Conservation (phyloP, 2,888 invertebrate species). For the Aphrophora alni region DNA sequence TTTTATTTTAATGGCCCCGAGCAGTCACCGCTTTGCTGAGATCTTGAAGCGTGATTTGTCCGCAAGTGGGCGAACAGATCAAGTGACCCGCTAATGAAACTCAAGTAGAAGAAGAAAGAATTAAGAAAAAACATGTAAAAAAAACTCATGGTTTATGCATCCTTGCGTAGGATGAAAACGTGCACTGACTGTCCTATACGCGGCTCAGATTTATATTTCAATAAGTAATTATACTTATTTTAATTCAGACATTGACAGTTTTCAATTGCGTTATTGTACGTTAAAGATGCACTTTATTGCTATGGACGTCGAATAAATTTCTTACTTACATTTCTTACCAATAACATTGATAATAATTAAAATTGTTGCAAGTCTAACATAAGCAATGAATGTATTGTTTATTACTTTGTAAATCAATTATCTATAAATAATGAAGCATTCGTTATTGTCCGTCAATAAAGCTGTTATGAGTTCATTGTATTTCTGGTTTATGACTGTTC, state of each 20-base stretch:
- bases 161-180: neutral
- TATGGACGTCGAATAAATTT: neutral
- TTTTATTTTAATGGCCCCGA: too few species aligned
- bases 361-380: neutral
- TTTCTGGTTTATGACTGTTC: too few species aligned
- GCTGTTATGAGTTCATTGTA: neutral
- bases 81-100: neutral
- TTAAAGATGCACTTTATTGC: neutral
- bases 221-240: neutral
- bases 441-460: neutral
- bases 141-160: conserved; percentile 4
- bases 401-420: neutral
- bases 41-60: neutral
- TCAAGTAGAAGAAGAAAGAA: neutral
- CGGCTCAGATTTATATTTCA: neutral
- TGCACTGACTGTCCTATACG: neutral
- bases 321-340: neutral
- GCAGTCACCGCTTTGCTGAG: too few species aligned
- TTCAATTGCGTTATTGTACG: neutral
- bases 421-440: neutral
- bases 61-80: neutral
- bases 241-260: neutral
- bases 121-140: neutral
- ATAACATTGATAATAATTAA: neutral
- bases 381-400: neutral